Evolutionary conservation across 2,888 invertebrate genomes (phyloP).

Genomic region (Cheilosia scutellata): DNA sequence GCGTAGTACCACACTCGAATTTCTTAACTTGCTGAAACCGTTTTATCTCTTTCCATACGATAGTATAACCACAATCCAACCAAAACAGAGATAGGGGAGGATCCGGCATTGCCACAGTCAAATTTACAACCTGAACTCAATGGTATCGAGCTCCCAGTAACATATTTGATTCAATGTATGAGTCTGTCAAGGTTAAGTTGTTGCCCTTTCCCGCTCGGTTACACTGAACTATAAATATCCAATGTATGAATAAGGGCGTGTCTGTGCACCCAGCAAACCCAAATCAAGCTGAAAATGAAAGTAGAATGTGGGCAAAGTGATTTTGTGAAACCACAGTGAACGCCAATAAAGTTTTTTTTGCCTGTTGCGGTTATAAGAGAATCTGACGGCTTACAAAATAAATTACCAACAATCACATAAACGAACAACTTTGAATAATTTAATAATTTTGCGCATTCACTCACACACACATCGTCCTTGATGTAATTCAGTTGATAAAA

Average conservation of each 20-base stretch:
- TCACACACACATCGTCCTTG: slow-evolving; percentile 9
- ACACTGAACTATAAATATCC: slow-evolving; percentile 51
- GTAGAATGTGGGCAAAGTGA: slow-evolving; percentile 24
- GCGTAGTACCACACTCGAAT: not conserved
- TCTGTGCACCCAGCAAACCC: slow-evolving; percentile 3
- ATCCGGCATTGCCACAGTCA: not conserved
- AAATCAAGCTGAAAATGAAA: slow-evolving; percentile 24
- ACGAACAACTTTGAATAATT: slow-evolving; percentile 49
- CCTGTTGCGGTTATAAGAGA: slow-evolving; percentile 21
- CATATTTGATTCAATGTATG: slow-evolving; percentile 2
- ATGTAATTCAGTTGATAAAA: not conserved
- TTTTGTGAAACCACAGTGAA: slow-evolving; percentile 7
- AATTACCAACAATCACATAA: slow-evolving; percentile 24
- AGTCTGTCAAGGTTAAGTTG: slow-evolving; percentile 49
- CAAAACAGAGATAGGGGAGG: not conserved
- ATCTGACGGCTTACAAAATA: slow-evolving; percentile 41
- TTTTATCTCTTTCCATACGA: not conserved
- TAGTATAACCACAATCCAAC: not conserved
- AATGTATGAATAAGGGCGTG: slow-evolving; percentile 10
- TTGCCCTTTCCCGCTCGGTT: slow-evolving; percentile 44
- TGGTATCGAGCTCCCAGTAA: not conserved
- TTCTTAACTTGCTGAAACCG: not conserved
- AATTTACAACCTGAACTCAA: not conserved
- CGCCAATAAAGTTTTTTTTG: slow-evolving; percentile 6
- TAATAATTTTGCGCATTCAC: slow-evolving; percentile 29